phyloP scores from a whole-genome alignment of 1,140 invertebrate species.

The Diplogasteroides magnus region DNA sequence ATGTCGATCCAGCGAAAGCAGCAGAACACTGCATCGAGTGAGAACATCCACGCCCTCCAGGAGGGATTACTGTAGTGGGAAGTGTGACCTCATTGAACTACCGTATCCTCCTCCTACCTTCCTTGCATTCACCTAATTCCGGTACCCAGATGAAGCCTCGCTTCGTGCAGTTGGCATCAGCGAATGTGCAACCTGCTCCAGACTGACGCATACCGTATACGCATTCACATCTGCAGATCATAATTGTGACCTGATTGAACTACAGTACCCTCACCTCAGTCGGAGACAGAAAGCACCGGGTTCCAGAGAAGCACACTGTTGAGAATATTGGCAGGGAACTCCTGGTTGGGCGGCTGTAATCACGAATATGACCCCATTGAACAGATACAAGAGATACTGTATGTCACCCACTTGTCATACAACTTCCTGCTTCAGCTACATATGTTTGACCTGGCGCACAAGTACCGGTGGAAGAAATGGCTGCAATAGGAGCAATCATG shows the following conservation, averaged over 20 bases:
- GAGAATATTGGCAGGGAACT: slow-evolving; percentile 51
- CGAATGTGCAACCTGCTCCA: slow-evolving; percentile 45
- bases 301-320: slow-evolving; percentile 48
- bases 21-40: slow-evolving; percentile 53
- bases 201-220: slow-evolving; percentile 48
- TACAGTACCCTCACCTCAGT: slow-evolving; percentile 11
- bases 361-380: too few species aligned
- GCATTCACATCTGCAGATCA: slow-evolving; percentile 38
- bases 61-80: slow-evolving; percentile 42
- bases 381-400: too few species aligned
- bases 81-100: not conserved
- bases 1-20: slow-evolving; percentile 44
- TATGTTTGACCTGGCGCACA: slow-evolving; percentile 49
- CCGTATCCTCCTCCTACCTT: slow-evolving; percentile 32
- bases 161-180: slow-evolving; percentile 41
- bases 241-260: not conserved
- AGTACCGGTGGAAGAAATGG: slow-evolving; percentile 21
- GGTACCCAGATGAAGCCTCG: slow-evolving; percentile 49
- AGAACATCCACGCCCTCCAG: slow-evolving; percentile 42
- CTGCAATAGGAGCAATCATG: slow-evolving; percentile 8
- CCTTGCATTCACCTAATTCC: slow-evolving; percentile 52
- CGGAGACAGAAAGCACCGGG: slow-evolving; percentile 45
- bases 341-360: slow-evolving; percentile 45
- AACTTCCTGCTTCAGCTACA: slow-evolving; percentile 47
- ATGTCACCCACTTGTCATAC: slow-evolving; percentile 46